phyloP scores from a whole-genome alignment of 2,113 vertebrate species.

The Otis tarda region DNA sequence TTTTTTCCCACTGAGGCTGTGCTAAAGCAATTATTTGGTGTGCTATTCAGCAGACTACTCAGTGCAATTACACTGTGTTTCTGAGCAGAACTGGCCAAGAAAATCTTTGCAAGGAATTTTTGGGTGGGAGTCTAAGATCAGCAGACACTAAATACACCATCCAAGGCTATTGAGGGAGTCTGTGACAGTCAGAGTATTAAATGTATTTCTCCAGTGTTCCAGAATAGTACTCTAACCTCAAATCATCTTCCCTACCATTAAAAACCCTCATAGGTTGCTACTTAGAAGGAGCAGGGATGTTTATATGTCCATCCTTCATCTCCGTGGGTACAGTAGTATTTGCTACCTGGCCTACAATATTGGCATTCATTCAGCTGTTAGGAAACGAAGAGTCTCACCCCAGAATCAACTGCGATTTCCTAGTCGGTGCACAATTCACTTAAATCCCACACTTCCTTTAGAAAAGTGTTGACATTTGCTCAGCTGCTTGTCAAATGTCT shows the following conservation, averaged over 20 bases:
- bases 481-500: conserved; percentile 51
- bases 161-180: not conserved
- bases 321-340: not conserved
- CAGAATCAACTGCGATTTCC: not conserved
- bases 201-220: not conserved
- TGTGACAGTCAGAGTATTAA: not conserved
- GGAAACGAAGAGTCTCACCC: not conserved
- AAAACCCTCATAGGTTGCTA: accelerated
- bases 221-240: not conserved
- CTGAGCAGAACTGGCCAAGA: not conserved
- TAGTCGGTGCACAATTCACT: not conserved
- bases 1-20: not conserved
- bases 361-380: not conserved
- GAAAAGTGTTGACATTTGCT: conserved; percentile 56
- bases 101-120: not conserved
- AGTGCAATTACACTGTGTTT: not conserved
- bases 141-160: not conserved
- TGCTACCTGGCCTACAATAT: not conserved
- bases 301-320: not conserved
- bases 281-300: not conserved
- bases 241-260: not conserved
- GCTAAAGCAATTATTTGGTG: not conserved
- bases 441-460: conserved; percentile 36
- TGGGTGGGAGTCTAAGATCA: not conserved
- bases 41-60: not conserved